Conservation (phyloP, 92 coral and sea anemone species). For the Galaxea fascicularis region DNA sequence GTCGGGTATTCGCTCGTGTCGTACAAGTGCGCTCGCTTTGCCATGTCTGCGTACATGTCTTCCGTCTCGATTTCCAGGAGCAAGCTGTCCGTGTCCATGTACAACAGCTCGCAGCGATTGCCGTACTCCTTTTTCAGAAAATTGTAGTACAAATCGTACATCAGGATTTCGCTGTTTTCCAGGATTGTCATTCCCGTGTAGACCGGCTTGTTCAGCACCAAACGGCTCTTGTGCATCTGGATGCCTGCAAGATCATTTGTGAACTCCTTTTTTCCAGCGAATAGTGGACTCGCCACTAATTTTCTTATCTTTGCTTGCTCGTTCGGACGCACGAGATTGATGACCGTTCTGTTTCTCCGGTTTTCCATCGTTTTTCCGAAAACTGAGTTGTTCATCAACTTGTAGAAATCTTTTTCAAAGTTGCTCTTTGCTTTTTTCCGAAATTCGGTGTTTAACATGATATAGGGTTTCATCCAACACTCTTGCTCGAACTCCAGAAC, state of each 20-base stretch:
- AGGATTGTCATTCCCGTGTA: neutral
- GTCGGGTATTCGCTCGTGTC: neutral
- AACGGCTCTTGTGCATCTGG: too few relatives aligned
- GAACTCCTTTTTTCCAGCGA: neutral
- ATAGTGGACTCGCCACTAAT: neutral
- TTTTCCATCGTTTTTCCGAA: conserved; percentile 1
- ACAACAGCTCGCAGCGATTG: neutral
- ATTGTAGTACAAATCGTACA: neutral
- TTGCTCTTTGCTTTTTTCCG: neutral
- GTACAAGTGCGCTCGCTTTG: too few relatives aligned
- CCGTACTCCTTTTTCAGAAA: neutral
- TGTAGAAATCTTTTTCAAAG: neutral
- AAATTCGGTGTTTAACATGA: neutral
- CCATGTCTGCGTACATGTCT: neutral
- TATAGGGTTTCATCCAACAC: neutral
- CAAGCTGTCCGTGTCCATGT: neutral
- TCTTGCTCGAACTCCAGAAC: conserved; percentile 9
- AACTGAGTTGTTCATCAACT: neutral
- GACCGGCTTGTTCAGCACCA: neutral
- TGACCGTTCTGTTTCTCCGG: neutral
- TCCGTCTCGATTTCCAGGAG: neutral
- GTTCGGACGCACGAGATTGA: neutral
- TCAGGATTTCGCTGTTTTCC: neutral
- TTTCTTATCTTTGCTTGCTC: neutral
- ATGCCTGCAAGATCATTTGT: too few relatives aligned